Conservation (phyloP, 2,888 invertebrate genomes). For the Mimumesa dahlbomi region DNA sequence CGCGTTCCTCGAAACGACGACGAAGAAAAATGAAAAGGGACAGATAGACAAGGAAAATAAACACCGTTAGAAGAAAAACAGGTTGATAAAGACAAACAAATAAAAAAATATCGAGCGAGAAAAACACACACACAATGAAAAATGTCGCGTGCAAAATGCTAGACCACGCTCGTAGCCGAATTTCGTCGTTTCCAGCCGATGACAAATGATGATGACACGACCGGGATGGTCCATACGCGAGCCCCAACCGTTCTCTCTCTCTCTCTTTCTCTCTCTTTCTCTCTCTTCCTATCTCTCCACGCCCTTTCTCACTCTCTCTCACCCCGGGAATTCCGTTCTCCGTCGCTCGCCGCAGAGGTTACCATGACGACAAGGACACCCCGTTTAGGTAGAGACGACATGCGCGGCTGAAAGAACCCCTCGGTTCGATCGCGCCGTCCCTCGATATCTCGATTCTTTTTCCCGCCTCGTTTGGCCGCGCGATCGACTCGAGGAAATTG, state of each 20-base stretch:
- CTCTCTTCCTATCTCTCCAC: slow-evolving; percentile 18
- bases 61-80: not conserved
- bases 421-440: slow-evolving; percentile 61
- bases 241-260: not conserved
- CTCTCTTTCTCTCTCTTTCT: not conserved
- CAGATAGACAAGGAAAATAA: not conserved
- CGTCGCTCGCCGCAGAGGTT: slow-evolving; percentile 58
- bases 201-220: slow-evolving; percentile 55
- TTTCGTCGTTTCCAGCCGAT: slow-evolving; percentile 36
- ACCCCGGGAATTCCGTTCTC: slow-evolving; percentile 10
- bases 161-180: slow-evolving; percentile 24
- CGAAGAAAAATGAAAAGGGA: not conserved
- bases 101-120: not conserved
- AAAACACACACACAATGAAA: slow-evolving; percentile 18
- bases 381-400: slow-evolving; percentile 66
- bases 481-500: slow-evolving; percentile 35
- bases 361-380: slow-evolving; percentile 72
- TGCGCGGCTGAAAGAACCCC: slow-evolving; percentile 64
- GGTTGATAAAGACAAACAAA: slow-evolving; percentile 3
- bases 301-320: slow-evolving; percentile 6
- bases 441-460: slow-evolving; percentile 62
- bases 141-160: slow-evolving; percentile 24
- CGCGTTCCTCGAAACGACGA: not conserved
- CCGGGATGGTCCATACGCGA: slow-evolving; percentile 12
- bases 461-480: slow-evolving; percentile 47